Evolutionary conservation across 2,113 vertebrate species (phyloP), one percentile per base, ranked within the genome.

Genomic region (Struthio camelus): DNA sequence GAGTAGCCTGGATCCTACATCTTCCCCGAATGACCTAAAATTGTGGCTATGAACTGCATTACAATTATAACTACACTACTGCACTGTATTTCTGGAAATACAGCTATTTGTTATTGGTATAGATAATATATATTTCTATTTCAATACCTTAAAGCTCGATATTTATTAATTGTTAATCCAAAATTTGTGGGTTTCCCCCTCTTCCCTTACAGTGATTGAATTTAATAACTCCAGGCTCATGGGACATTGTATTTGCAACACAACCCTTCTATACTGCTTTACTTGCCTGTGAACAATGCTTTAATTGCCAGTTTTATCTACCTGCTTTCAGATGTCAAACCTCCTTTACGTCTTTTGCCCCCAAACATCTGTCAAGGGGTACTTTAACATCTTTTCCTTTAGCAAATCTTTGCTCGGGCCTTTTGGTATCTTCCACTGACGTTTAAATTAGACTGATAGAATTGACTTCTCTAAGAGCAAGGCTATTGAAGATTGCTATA

Each of bases 221-320:
- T 65, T 46, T 79, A 88, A 73, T 20, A 56, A 70, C 22, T 25
- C 11, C 53, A 23, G 6, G 14, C 9, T 85, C 34, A 14, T 25
- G 48, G 12, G 44, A 30, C 20, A 22, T 32, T 65, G 10, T 48
- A 16, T 14, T 48, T 23, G 23, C 4, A 46, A 82, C 5, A 16
- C 50, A 51, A 72, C 38, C 22, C 67, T 67, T 73, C 61, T 13
- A 40, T 40, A 34, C 27, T 1, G 2, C 38, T 67, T 56, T 62
- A 62, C 53, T 67, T 82, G 77, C 53, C 66, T 46, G 16, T 40
- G 13, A 82, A 38, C 19, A 85, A 64, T 5, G 10, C 19, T 86
- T 85, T 87, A 82, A 77, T 72, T 54, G 69, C 22, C 30, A 48
- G 30, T 71, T 94, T 83, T 82, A 34, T 36, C 77, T 56, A 44